Percentiles rank a stretch among this genome's conserved stretches.
These are phyloP conservation scores for Elaphurus davidianus DNA, from an alignment of 2,113 vertebrate genomes.

Conservation along the genomic window DNA sequence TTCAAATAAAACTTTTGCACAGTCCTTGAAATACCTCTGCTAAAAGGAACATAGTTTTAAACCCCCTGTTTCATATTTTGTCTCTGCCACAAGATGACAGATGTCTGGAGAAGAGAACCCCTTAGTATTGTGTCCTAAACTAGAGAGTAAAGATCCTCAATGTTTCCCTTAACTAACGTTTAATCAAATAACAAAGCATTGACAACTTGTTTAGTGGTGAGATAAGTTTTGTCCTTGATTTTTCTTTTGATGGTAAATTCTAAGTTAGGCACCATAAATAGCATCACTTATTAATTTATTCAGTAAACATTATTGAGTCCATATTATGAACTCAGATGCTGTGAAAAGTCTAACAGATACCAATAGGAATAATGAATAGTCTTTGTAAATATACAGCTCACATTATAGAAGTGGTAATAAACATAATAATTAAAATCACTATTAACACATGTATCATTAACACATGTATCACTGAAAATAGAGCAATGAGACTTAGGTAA, in stretches of 20 bases:
- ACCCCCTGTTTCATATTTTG: background rate
- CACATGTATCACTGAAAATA: background rate
- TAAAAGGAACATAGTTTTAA: background rate
- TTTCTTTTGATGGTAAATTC: background rate
- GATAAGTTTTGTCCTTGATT: background rate
- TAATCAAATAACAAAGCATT: background rate
- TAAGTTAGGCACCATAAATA: background rate
- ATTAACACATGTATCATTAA: background rate
- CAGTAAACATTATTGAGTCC: background rate
- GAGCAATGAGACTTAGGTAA: accelerated
- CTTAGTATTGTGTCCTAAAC: background rate
- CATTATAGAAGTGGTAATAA: background rate
- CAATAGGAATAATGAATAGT: background rate
- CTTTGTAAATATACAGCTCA: background rate
- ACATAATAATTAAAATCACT: background rate
- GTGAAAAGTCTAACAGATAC: background rate
- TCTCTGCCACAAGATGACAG: background rate
- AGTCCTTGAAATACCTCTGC: background rate
- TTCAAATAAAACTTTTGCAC: constrained; percentile 21
- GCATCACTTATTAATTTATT: background rate
- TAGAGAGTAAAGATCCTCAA: background rate
- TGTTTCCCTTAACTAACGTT: background rate
- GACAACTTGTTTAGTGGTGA: background rate
- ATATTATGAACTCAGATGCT: background rate
- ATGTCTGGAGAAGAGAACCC: background rate